Base-by-base conservation (phyloP, 2,797 vertebrate species). In the Sebastolobus altivelis region DNA sequence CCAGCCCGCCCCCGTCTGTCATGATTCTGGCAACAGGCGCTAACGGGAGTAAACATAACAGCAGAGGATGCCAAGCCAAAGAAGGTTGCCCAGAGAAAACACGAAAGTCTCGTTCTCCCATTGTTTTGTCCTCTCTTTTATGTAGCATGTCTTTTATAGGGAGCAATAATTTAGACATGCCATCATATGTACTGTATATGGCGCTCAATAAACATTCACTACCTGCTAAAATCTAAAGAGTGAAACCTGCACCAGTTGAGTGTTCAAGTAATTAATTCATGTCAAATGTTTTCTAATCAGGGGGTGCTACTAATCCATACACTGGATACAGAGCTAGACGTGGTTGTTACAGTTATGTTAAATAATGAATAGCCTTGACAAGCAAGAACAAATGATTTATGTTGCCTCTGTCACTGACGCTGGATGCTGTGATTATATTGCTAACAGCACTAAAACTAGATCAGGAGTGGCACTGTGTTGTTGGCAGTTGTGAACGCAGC, bases 41-140 rank as follows among this genome's bases (percentile, higher is more conserved):
- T 77, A 78, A 75, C 16, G 18, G 72, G 58, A 70, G 66, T 72
- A 85, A 82, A 78, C 72, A 78, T 60, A 80, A 78, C 74, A 66
- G 46, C 5, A 40, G 71, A 76, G 60, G 40, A 85, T 76, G 75
- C 77, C 76, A 78, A 56, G 73, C 60, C 69, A 77, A 79, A 80
- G 38, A 78, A 56, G 66, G 71, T 65, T 73, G 69, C 67, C 31
- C 65, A 63, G 25, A 66, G 49, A 52, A 70, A 83, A 82, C 77
- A 65, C 0, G 37, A 43, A 70, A 63, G 33, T 69, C 79, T 43
- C 0, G 7, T 74, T 84, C 62, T 63, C 35, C 37, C 46, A 40
- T 80, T 75, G 73, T 62, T 65, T 63, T 52, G 3, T 59, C 31
- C 8, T 29, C 31, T 43, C 5, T 63, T 46, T 69, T 65, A 66